These are phyloP conservation scores for Apamea sordens DNA, from an alignment of 2,888 invertebrate species.

Conservation along the genomic window DNA sequence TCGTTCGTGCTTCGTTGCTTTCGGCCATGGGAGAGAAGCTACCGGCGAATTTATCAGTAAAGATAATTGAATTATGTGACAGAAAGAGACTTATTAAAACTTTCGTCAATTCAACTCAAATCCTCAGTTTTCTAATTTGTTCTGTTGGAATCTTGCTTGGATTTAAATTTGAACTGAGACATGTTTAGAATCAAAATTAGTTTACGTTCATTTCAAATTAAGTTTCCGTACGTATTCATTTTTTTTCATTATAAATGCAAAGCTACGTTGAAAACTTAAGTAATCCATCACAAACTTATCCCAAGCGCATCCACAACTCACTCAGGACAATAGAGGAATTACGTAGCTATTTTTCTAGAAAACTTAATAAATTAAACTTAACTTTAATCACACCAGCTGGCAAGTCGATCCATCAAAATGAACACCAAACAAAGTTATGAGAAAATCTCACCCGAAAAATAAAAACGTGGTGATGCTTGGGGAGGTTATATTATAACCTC, in stretches of 20 bases:
- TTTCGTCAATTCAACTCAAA: not conserved
- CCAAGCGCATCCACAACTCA: not conserved
- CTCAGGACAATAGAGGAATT: not conserved
- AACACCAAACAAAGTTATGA: not conserved
- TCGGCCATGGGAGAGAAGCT: not conserved
- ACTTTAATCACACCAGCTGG: not conserved
- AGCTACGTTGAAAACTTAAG: not conserved
- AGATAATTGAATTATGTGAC: not conserved
- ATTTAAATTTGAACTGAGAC: slow-evolving; percentile 1
- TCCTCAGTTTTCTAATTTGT: not conserved
- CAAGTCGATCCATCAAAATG: not conserved
- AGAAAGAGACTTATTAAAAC: slow-evolving; percentile 10
- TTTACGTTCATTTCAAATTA: not conserved
- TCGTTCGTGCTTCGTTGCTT: not conserved
- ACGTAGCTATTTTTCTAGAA: not conserved
- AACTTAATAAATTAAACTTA: no score
- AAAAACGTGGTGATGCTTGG: no score
- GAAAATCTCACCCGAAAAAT: no score
- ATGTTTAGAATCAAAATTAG: not conserved
- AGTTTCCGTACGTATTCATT: not conserved
- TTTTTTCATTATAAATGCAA: not conserved
- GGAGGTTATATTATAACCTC: no score
- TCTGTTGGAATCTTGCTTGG: not conserved
- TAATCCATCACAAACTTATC: slow-evolving; percentile 12
- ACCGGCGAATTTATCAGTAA: not conserved